phyloP scores from a whole-genome alignment of 1,140 invertebrate genomes.

The Pteromalus puparum region DNA sequence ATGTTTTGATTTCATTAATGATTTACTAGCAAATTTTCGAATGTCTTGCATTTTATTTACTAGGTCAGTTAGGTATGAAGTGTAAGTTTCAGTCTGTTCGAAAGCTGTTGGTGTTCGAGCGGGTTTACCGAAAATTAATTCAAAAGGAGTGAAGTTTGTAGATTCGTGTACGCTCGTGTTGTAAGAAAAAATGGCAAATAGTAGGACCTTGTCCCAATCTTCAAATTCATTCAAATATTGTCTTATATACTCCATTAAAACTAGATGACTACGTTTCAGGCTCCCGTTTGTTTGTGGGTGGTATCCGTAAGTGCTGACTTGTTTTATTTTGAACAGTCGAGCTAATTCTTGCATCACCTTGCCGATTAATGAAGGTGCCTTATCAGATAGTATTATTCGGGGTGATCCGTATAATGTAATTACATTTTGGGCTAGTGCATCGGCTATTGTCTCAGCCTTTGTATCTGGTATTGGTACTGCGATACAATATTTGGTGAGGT shows the following conservation, averaged over 20 bases:
- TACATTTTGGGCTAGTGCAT: background rate
- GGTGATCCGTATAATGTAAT: background rate
- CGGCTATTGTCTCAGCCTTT: constrained; percentile 53
- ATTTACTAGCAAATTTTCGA: too few relatives aligned
- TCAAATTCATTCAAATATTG: constrained; percentile 48
- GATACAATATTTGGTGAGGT: constrained; percentile 58
- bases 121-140: constrained; percentile 62
- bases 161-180: constrained; percentile 56
- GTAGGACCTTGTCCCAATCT: constrained; percentile 67
- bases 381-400: too few relatives aligned
- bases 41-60: too few relatives aligned
- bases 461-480: constrained; percentile 51
- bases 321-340: constrained; percentile 17
- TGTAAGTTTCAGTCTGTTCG: too few relatives aligned
- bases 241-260: too few relatives aligned
- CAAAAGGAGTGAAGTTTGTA: constrained; percentile 59
- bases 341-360: background rate
- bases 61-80: too few relatives aligned
- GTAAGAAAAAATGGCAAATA: constrained; percentile 53
- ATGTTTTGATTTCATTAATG: too few relatives aligned
- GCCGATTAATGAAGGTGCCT: too few relatives aligned
- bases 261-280: constrained; percentile 47
- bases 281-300: constrained; percentile 14
- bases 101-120: constrained; percentile 30
- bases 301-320: background rate